These are phyloP conservation scores for Calyptommatus sinebrachiatus DNA, from an alignment of 2,113 vertebrate species.

Conservation along the genomic window DNA sequence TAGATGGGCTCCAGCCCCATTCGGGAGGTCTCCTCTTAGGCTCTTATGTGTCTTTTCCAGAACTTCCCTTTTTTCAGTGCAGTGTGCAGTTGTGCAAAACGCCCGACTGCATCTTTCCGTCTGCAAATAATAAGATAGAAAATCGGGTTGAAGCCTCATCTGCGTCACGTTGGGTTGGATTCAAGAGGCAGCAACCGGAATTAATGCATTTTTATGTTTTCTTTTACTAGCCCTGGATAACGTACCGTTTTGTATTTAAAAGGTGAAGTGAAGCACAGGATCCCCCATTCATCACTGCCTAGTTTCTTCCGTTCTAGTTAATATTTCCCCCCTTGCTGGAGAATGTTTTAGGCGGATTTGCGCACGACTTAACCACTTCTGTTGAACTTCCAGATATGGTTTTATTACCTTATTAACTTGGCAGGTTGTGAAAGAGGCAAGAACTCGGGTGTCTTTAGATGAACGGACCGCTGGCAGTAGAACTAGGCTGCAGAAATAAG, in stretches of 20 bases:
- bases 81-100: background rate
- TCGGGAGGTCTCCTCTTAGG: too few relatives aligned
- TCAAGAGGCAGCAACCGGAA: background rate
- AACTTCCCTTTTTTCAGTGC: background rate
- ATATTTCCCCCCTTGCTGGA: background rate
- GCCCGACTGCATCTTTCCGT: background rate
- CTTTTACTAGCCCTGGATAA: background rate
- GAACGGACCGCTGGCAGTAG: too few relatives aligned
- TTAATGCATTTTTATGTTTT: background rate
- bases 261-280: too few relatives aligned
- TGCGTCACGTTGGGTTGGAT: background rate
- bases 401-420: background rate
- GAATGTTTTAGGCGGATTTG: background rate
- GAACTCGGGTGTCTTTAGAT: too few relatives aligned
- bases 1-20: too few relatives aligned
- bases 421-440: background rate
- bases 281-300: background rate
- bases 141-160: background rate
- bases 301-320: background rate
- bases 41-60: background rate
- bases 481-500: too few relatives aligned
- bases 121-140: background rate
- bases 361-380: background rate
- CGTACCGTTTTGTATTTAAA: background rate
- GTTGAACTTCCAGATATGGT: background rate